Evolutionary conservation across 2,113 vertebrate species (phyloP).

Genomic region (Otocyon megalotis): DNA sequence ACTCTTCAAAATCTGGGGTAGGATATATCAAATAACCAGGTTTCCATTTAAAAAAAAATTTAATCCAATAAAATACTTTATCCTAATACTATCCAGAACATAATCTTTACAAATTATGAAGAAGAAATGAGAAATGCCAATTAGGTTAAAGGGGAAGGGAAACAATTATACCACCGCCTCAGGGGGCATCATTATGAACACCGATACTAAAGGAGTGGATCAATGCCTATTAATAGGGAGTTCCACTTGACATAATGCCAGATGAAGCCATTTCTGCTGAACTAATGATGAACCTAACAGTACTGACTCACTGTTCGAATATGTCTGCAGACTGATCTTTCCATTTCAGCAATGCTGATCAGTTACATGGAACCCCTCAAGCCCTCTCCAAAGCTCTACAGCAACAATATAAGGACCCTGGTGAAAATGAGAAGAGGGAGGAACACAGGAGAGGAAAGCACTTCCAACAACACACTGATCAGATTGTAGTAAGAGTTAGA

Average conservation of each 20-base stretch:
- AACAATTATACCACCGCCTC: neutral
- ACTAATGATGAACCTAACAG: neutral
- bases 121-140: slow-evolving; percentile 36
- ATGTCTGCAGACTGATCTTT: neutral
- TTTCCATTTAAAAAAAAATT: slow-evolving; percentile 36
- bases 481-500: neutral
- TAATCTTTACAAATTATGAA: slow-evolving; percentile 34
- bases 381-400: neutral
- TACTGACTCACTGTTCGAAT: neutral
- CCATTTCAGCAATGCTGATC: neutral
- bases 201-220: neutral
- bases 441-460: neutral
- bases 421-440: neutral
- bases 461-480: neutral
- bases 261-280: slow-evolving; percentile 6
- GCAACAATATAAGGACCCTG: neutral
- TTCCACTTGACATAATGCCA: neutral
- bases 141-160: slow-evolving; percentile 42
- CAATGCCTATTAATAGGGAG: neutral
- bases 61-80: slow-evolving; percentile 14
- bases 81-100: neutral
- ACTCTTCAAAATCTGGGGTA: neutral
- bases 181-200: neutral
- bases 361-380: neutral
- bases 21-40: neutral